Evolutionary conservation across 2,797 vertebrate species (phyloP).

Genomic region (Hyperoplus immaculatus): DNA sequence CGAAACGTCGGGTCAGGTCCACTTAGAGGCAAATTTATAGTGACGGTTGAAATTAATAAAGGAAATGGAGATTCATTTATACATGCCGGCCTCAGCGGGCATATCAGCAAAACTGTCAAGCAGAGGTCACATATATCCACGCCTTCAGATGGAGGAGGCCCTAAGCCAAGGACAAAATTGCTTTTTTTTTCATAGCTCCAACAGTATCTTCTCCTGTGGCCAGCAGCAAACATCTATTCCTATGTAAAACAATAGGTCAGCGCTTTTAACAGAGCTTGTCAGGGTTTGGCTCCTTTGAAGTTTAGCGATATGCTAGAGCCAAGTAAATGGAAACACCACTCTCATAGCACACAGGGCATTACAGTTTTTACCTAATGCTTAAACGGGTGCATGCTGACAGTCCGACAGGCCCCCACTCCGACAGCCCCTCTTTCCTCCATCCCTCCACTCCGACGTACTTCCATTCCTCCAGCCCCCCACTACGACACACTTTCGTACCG

Average conservation of each 20-base stretch:
- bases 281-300: slow-evolving; percentile 81
- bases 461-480: too few species aligned
- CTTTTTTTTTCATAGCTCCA: slow-evolving; percentile 79
- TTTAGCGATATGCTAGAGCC: slow-evolving; percentile 85
- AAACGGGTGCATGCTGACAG: too few species aligned
- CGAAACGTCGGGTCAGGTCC: slow-evolving; percentile 46
- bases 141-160: slow-evolving; percentile 44
- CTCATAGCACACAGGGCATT: slow-evolving; percentile 83
- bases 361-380: too few species aligned
- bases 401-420: too few species aligned
- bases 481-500: too few species aligned
- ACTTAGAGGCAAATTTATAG: slow-evolving; percentile 79
- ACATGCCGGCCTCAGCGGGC: slow-evolving; percentile 81
- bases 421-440: too few species aligned
- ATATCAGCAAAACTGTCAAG: slow-evolving; percentile 85
- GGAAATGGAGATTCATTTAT: slow-evolving; percentile 90
- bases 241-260: slow-evolving; percentile 89
- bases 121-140: slow-evolving; percentile 84
- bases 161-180: slow-evolving; percentile 79
- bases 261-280: slow-evolving; percentile 84
- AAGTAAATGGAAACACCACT: slow-evolving; percentile 86
- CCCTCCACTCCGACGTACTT: too few species aligned
- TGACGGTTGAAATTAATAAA: slow-evolving; percentile 90
- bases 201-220: slow-evolving; percentile 73
- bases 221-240: slow-evolving; percentile 64